A percentile compares a stretch with the other conserved stretches of the same genome.
These are phyloP conservation scores for Amorpha juglandis DNA, from an alignment of 2,888 invertebrate species.

Conservation along the genomic window DNA sequence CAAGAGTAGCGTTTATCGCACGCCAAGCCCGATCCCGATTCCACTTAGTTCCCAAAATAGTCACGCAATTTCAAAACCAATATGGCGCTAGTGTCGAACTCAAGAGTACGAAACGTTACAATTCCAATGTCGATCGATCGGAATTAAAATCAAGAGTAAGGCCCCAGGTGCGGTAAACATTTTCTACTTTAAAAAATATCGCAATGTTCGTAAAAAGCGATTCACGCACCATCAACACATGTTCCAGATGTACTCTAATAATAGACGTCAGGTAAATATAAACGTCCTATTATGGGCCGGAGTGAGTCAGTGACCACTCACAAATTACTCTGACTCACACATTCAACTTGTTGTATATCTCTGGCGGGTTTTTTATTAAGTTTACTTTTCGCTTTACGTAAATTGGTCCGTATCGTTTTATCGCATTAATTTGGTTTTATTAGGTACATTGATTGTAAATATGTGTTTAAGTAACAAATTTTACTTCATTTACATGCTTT, in stretches of 20 bases:
- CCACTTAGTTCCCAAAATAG: too few relatives aligned
- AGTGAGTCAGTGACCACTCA: constrained; percentile 10
- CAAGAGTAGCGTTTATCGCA: too few relatives aligned
- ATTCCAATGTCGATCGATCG: too few relatives aligned
- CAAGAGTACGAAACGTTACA: too few relatives aligned
- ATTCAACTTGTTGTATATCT: neutral
- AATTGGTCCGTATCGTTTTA: neutral
- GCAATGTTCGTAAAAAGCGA: constrained; percentile 3
- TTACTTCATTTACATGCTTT: neutral
- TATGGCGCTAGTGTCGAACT: too few relatives aligned
- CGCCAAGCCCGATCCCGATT: too few relatives aligned
- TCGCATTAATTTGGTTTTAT: neutral
- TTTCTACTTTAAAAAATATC: neutral
- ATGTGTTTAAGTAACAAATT: neutral
- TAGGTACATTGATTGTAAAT: neutral
- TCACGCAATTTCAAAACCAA: too few relatives aligned
- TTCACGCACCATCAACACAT: neutral
- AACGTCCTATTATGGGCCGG: neutral
- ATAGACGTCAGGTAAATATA: constrained; percentile 13
- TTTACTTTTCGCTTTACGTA: neutral
- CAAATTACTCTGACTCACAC: constrained; percentile 13
- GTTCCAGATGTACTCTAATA: constrained; percentile 18
- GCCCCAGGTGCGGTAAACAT: constrained; percentile 18
- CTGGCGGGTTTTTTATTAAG: neutral
- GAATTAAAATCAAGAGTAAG: too few relatives aligned